phyloP scores from a whole-genome alignment of 2,113 vertebrate genomes.

The Egretta garzetta region DNA sequence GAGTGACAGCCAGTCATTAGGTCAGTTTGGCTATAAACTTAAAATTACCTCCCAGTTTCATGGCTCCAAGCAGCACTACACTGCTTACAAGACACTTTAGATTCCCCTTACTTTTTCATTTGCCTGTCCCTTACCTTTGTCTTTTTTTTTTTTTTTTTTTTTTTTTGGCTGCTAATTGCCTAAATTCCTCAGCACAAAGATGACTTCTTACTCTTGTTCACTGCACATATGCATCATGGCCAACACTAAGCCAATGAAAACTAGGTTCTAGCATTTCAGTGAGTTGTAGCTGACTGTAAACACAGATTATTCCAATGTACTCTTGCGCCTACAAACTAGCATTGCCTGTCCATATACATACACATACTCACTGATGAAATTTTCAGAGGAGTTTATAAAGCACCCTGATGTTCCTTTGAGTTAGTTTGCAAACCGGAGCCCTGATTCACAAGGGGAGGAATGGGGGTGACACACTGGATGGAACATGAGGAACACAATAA shows the following conservation, averaged over 20 bases:
- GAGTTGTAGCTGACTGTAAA: background rate
- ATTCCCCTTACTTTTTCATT: background rate
- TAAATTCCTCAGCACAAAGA: background rate
- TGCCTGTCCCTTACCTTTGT: background rate
- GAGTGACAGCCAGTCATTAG: background rate
- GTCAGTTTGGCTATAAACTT: background rate
- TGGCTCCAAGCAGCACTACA: background rate
- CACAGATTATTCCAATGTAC: background rate
- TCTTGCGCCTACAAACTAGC: background rate
- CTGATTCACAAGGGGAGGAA: background rate
- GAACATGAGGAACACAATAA: fast-evolving
- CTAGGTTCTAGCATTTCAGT: background rate
- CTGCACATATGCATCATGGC: background rate
- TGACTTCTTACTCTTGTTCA: background rate
- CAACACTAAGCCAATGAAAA: background rate
- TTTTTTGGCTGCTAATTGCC: background rate
- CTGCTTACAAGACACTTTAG: background rate
- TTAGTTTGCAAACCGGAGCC: background rate
- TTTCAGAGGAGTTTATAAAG: background rate
- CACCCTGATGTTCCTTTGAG: background rate
- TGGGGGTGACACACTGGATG: too few relatives aligned
- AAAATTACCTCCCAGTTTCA: background rate
- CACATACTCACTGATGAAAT: background rate
- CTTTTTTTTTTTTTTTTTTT: background rate
- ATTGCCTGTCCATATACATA: background rate